These are phyloP conservation scores for Calephelis nemesis DNA, from an alignment of 1,140 invertebrate species.

Conservation along the genomic window DNA sequence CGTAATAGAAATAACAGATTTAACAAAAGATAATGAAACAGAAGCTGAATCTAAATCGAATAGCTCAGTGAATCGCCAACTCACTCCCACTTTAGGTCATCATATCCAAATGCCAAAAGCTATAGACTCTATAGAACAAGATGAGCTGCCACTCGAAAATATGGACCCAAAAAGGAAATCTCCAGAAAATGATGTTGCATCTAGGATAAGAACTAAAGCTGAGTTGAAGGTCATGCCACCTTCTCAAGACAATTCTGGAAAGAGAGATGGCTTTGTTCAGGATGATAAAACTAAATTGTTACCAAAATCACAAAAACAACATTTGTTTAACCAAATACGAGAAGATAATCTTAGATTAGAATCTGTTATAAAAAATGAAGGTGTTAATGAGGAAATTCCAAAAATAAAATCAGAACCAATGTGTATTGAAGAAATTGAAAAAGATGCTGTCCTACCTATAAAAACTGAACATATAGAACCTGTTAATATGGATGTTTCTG, in stretches of 20 bases:
- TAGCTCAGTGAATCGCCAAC: conserved; percentile 74
- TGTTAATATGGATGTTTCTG: conserved; percentile 34
- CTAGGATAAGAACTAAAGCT: conserved; percentile 89
- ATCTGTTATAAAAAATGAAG: conserved; percentile 67
- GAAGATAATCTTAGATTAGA: conserved; percentile 69
- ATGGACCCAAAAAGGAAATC: conserved; percentile 55
- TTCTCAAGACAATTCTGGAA: conserved; percentile 52
- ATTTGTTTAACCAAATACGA: conserved; percentile 72
- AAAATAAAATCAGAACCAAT: conserved; percentile 71
- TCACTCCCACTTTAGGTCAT: conserved; percentile 61
- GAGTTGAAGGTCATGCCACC: conserved; percentile 85
- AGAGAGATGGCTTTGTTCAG: conserved; percentile 44
- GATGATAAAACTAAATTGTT: conserved; percentile 50
- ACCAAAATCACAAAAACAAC: conserved; percentile 71
- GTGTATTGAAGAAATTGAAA: conserved; percentile 74
- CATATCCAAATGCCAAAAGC: conserved; percentile 85
- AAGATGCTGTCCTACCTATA: conserved; percentile 59
- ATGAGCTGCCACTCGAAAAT: conserved; percentile 53
- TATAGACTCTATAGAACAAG: conserved; percentile 72
- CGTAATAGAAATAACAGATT: conserved; percentile 69
- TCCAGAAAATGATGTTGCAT: conserved; percentile 79
- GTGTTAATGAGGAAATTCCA: conserved; percentile 38
- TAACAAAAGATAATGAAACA: conserved; percentile 59
- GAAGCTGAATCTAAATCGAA: conserved; percentile 57
- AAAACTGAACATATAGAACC: conserved; percentile 59